Base-by-base conservation (phyloP, 2,113 vertebrate species). In the Antechinus flavipes region DNA sequence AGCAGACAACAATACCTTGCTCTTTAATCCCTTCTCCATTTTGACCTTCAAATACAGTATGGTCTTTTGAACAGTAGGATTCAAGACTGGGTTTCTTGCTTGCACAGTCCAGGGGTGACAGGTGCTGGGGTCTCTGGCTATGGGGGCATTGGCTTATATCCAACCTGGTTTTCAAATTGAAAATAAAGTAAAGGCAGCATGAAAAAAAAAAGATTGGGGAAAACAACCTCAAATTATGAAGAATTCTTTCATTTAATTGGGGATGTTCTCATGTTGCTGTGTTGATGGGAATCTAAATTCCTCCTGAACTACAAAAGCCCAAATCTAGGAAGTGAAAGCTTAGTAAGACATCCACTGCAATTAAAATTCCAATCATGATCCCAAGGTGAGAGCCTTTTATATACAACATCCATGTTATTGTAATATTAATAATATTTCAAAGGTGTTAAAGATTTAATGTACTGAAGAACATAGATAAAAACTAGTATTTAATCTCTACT, bases 401-500 rank as follows among this genome's bases (percentile, higher is more conserved):
- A 92, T 89, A 91, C 90, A 96, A 94, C 90, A 90, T 94, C 91
- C 96, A 91, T 92, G 93, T 93, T 95, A 93, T 90, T 91, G 56
- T 93, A 92, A 92, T 49, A 90, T 90, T 90, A 52, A 84, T 84
- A 84, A 95, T 96, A 97, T 97, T 98, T 97, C 94, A 97, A 91
- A 95, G 89, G 55, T 96, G 90, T 94, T 96, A 97, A 97, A 58
- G n/a, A n/a, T 96, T 96, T 97, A 96, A 95, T 96, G 84, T 95
- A 84, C 54, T 89, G 68, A 92, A 93, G 93, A 54, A 54, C 53
- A 46, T 52, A 94, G 94, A 96, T 96, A 96, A 98, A 97, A 91
- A 42, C 19, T 90, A 94, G 68, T 95, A 97, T 97, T 97, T 98
- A 96, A 97, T 96, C 96, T 94, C 84, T 96, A 84, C 93, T 96